These are phyloP conservation scores for Henricia sp. DNA, from an alignment of 53 echinoderm and acorn worm genomes.

Conservation along the genomic window DNA sequence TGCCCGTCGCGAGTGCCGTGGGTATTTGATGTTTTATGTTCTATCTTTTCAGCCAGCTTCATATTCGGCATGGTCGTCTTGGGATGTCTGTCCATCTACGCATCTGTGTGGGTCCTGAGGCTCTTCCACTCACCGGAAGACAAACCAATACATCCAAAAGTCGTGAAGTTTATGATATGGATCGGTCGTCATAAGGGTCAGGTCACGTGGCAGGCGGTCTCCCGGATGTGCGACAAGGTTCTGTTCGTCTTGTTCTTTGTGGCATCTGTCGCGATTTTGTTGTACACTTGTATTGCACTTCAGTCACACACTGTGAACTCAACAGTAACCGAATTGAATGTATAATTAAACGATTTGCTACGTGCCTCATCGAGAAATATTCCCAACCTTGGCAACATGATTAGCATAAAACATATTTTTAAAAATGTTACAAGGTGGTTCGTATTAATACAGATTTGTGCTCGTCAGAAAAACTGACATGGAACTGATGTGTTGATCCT, in stretches of 20 bases:
- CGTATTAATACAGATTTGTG: too few relatives aligned
- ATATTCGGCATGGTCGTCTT: conserved; percentile 72
- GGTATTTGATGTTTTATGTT: background rate
- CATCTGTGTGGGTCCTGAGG: conserved; percentile 59
- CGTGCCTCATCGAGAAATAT: background rate
- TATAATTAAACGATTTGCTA: background rate
- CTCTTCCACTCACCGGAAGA: conserved; percentile 60
- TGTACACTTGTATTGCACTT: background rate
- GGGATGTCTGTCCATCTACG: conserved; percentile 69
- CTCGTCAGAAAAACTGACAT: too few relatives aligned
- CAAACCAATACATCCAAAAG: conserved; percentile 43
- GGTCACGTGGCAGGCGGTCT: conserved; percentile 7
- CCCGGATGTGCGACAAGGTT: background rate
- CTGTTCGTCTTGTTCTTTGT: conserved; percentile 15
- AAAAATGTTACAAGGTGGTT: too few relatives aligned
- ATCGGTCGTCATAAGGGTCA: background rate
- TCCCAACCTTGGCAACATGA: too few relatives aligned
- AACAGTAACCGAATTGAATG: background rate
- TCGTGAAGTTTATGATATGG: background rate
- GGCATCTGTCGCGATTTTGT: background rate
- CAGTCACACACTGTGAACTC: background rate
- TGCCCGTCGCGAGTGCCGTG: too few relatives aligned
- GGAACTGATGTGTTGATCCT: too few relatives aligned
- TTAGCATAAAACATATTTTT: too few relatives aligned
- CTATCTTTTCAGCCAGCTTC: conserved; percentile 37